Evolutionary conservation across 2,888 invertebrate genomes (phyloP).

Genomic region (Sylvicola fuscatus): DNA sequence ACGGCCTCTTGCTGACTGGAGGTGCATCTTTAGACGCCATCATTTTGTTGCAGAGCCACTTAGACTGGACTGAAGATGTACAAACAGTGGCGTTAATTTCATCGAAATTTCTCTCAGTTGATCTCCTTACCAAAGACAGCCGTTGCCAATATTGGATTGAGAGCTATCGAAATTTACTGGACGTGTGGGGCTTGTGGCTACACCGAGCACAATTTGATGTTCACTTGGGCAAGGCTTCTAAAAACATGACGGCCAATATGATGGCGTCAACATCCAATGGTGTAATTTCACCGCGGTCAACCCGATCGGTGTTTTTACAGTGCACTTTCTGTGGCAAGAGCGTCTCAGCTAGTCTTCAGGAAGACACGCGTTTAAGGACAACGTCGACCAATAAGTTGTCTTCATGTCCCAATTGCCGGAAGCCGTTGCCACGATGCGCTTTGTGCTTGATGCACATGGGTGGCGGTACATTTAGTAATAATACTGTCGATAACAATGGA

Average conservation of each 20-base stretch:
- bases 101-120: constrained; percentile 53
- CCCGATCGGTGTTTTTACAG: constrained; percentile 54
- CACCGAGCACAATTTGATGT: constrained; percentile 80
- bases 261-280: not conserved
- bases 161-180: constrained; percentile 67
- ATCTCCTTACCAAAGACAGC: constrained; percentile 35
- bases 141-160: constrained; percentile 44
- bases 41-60: constrained; percentile 62
- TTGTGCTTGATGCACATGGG: constrained; percentile 90
- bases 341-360: constrained; percentile 58
- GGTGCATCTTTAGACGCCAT: constrained; percentile 59
- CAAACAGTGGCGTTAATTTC: constrained; percentile 73
- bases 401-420: constrained; percentile 83
- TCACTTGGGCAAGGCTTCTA: constrained; percentile 31
- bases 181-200: constrained; percentile 82
- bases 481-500: constrained; percentile 21
- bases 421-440: constrained; percentile 85
- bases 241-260: not conserved
- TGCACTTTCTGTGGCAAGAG: constrained; percentile 93
- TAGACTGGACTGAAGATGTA: constrained; percentile 74
- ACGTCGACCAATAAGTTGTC: constrained; percentile 40
- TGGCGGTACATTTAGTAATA: constrained; percentile 12
- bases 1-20: constrained; percentile 59
- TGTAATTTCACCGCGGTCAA: constrained; percentile 32
- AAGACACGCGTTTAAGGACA: constrained; percentile 30